Evolutionary conservation across 2,797 vertebrate genomes (phyloP), one percentile per base, ranked within the genome.

Genomic region (Eutrigla gurnardus): DNA sequence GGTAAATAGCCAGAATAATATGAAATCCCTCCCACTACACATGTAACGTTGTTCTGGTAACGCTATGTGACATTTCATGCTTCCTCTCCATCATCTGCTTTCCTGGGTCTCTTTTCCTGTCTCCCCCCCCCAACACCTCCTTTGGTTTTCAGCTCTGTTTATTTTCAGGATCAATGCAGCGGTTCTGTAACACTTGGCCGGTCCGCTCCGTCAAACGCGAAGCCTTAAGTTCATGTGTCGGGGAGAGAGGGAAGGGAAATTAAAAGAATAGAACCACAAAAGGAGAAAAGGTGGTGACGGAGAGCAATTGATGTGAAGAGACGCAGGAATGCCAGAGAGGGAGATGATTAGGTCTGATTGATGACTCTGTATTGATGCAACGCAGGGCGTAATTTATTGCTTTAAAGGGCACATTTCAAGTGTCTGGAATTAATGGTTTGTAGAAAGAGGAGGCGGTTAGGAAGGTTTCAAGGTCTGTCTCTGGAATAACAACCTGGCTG

Each of bases 31-130:
- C 32, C 13, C 63, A 68, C 45, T 35, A 59, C 74, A 58, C 12
- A 69, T 80, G 59, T 68, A 73, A 73, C 74, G 70, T 78, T 87
- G 76, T 80, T 82, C 75, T 59, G 67, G 79, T 79, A 78, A 86
- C 69, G 62, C 17, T 70, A 78, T 65, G 58, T 75, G 81, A 84
- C 72, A 76, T 86, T 75, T 84, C 70, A 79, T 87, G 85, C 85
- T 86, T 87, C 70, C 78, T 76, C 45, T 90, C 81, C 70, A 80
- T 92, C 85, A 84, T 87, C 83, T 75, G 36, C 58, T 43, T 77
- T 74, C 86, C 58, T 33, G 46, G 52, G 25, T 74, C 70, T 73
- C 64, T 42, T 55, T 46, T 69, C 58, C 59, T 64, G 45, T 60
- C 70, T 12, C 6, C 18, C 14, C 33, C 59, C 47, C 63, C 46